A percentile compares a stretch with the other conserved stretches of the same genome.
These are phyloP conservation scores for Drosophila santomea DNA, from an alignment of 1,140 invertebrate genomes.

Conservation along the genomic window DNA sequence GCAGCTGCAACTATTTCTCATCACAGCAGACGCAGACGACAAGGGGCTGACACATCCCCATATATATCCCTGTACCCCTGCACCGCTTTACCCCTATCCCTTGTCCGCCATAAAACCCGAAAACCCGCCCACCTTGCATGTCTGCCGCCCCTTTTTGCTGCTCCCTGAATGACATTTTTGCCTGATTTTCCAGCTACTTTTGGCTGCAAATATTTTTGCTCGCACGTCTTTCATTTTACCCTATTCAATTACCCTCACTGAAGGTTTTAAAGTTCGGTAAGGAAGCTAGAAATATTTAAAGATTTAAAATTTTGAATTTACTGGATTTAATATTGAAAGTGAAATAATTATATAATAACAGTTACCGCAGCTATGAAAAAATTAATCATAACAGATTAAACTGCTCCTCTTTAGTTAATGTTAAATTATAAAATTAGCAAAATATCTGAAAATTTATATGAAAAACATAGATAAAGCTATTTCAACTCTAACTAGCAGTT, in stretches of 20 bases:
- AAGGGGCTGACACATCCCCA: constrained; percentile 49
- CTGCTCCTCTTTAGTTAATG: too few relatives aligned
- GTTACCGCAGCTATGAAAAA: too few relatives aligned
- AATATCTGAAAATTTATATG: too few relatives aligned
- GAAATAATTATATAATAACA: too few relatives aligned
- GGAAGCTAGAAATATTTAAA: neutral
- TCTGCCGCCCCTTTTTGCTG: constrained; percentile 18
- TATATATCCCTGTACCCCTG: neutral
- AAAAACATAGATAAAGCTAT: too few relatives aligned
- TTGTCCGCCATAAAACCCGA: neutral
- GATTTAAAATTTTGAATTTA: too few relatives aligned
- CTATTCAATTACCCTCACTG: constrained; percentile 5
- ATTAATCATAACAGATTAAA: too few relatives aligned
- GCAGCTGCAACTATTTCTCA: constrained; percentile 75
- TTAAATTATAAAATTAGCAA: too few relatives aligned
- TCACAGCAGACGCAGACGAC: constrained; percentile 55
- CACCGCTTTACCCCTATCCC: neutral
- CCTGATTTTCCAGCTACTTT: constrained; percentile 58
- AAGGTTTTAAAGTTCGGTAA: too few relatives aligned
- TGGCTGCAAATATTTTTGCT: constrained; percentile 66
- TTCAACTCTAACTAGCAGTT: too few relatives aligned
- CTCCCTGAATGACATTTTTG: constrained; percentile 40
- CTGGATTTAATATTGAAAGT: too few relatives aligned
- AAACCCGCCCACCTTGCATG: constrained; percentile 5
- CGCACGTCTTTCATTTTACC: constrained; percentile 10